Percentiles rank a stretch among this genome's conserved stretches.
These are phyloP conservation scores for Silurus meridionalis DNA, from an alignment of 2,113 vertebrate species.

Conservation along the genomic window DNA sequence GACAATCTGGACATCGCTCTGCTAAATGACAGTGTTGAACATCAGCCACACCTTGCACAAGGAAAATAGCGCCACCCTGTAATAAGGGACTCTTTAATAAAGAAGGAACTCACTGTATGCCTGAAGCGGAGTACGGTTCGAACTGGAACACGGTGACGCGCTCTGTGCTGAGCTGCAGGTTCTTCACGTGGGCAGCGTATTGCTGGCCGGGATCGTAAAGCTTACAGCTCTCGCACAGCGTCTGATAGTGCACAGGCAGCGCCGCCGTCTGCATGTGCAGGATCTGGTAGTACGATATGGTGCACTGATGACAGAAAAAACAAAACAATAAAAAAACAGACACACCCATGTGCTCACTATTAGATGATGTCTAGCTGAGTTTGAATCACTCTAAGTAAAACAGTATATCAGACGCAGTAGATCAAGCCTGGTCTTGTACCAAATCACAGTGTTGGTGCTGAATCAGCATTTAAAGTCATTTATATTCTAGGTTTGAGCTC, in stretches of 20 bases:
- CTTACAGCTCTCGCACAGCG: slow-evolving; percentile 94
- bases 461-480: background rate
- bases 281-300: slow-evolving; percentile 93
- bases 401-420: background rate
- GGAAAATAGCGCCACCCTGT: background rate
- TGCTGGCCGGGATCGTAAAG: slow-evolving; percentile 92
- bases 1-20: background rate
- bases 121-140: slow-evolving; percentile 76
- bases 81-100: slow-evolving; percentile 10
- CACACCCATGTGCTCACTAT: background rate
- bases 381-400: slow-evolving; percentile 14
- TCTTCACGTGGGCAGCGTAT: slow-evolving; percentile 83
- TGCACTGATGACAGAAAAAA: slow-evolving; percentile 72
- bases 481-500: background rate
- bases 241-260: slow-evolving; percentile 90
- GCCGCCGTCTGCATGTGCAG: slow-evolving; percentile 94
- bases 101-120: slow-evolving; percentile 62
- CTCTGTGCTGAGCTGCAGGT: slow-evolving; percentile 82
- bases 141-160: slow-evolving; percentile 79
- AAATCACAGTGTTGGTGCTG: background rate
- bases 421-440: slow-evolving; percentile 5
- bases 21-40: background rate
- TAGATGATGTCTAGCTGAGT: background rate
- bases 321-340: background rate
- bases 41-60: slow-evolving; percentile 8